A percentile compares a stretch with the other conserved stretches of the same genome.
These are phyloP conservation scores for Rhagonycha lutea DNA, from an alignment of 2,888 invertebrate species.

Conservation along the genomic window DNA sequence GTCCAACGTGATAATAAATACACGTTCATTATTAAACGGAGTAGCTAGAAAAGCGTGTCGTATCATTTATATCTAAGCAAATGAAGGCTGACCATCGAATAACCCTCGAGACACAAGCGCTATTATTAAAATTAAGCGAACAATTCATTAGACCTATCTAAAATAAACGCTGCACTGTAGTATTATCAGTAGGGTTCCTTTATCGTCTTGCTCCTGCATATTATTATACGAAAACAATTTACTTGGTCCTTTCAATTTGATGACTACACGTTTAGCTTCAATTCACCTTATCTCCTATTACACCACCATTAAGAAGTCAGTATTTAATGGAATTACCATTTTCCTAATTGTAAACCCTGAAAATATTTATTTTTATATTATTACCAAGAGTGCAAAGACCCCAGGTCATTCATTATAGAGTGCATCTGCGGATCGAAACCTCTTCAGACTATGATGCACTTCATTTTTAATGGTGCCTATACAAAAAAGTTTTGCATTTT, in stretches of 20 bases:
- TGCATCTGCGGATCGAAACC: conserved; percentile 20
- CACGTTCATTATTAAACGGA: neutral
- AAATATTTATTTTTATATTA: neutral
- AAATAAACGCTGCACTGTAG: conserved; percentile 19
- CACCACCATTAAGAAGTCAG: neutral
- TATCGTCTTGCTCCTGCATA: conserved; percentile 18
- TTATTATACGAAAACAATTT: conserved; percentile 11
- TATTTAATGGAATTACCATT: neutral
- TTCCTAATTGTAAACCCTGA: neutral
- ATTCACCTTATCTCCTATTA: neutral
- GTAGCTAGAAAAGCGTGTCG: conserved; percentile 16
- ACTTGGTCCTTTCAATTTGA: neutral
- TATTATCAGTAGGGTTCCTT: conserved; percentile 17
- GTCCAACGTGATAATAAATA: neutral
- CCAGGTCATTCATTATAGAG: conserved; percentile 24
- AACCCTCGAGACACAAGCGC: conserved; percentile 17
- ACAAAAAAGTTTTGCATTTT: conserved; percentile 14
- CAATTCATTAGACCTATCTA: conserved; percentile 27
- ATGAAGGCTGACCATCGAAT: conserved; percentile 17
- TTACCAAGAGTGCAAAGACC: neutral
- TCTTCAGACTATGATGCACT: conserved; percentile 23
- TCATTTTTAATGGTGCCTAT: conserved; percentile 11
- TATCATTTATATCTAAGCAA: conserved; percentile 21
- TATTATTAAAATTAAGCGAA: conserved; percentile 26
- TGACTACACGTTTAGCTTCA: neutral